phyloP scores from a whole-genome alignment of 2,797 vertebrate species.

The Dromococcyx pavoninus region DNA sequence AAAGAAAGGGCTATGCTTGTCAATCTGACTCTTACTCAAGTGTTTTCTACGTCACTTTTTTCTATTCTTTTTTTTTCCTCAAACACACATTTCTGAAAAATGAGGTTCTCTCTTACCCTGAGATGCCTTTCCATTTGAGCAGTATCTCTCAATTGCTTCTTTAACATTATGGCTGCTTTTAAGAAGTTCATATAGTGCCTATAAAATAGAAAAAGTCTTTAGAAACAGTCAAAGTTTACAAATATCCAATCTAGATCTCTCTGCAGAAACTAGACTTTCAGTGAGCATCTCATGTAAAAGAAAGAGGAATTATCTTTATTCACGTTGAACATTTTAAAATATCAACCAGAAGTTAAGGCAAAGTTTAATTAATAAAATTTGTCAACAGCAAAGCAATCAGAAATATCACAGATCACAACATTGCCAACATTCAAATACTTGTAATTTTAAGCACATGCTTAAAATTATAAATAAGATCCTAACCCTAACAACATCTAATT shows the following conservation, averaged over 20 bases:
- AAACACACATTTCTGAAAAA: neutral
- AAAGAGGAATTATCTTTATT: neutral
- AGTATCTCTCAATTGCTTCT: slow-evolving; percentile 89
- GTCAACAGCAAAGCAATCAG: neutral
- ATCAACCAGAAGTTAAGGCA: neutral
- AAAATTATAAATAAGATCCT: neutral
- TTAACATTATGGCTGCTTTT: slow-evolving; percentile 90
- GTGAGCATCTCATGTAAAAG: neutral
- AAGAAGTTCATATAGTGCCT: slow-evolving; percentile 93
- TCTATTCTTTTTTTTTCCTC: no score
- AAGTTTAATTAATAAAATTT: neutral
- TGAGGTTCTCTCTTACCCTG: slow-evolving; percentile 81
- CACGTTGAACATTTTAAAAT: neutral
- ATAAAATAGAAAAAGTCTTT: neutral
- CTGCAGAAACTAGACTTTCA: neutral
- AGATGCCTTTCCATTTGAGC: slow-evolving; percentile 84
- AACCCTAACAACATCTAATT: neutral
- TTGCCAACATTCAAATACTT: neutral
- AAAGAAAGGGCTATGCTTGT: neutral
- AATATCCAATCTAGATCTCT: neutral
- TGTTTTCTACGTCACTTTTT: neutral
- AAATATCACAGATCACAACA: neutral
- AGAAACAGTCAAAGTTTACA: neutral
- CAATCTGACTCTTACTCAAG: neutral
- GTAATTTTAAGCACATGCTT: neutral